phyloP scores from a whole-genome alignment of 2,113 vertebrate species.

The Sula dactylatra region DNA sequence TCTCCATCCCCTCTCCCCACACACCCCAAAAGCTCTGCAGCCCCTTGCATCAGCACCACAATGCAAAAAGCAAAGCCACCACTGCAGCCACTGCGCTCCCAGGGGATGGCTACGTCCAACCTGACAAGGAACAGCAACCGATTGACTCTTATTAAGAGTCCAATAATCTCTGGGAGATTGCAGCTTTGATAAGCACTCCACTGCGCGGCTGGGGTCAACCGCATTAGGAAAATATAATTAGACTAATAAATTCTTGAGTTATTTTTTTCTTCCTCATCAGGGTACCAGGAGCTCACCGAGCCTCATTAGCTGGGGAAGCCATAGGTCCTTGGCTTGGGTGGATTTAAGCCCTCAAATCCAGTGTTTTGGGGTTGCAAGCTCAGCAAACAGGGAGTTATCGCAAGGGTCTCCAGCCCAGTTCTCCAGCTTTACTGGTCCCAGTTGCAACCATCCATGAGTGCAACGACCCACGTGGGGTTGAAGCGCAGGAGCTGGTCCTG shows the following conservation, averaged over 20 bases:
- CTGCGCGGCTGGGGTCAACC: constrained; percentile 31
- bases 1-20: not conserved
- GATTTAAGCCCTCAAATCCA: not conserved
- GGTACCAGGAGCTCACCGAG: not conserved
- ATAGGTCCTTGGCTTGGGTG: not conserved
- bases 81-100: fast-evolving
- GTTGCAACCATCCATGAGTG: fast-evolving
- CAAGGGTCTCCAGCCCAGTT: not conserved
- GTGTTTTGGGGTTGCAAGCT: too few relatives aligned
- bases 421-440: not conserved
- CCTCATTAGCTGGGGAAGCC: not conserved
- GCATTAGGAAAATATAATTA: constrained; percentile 68
- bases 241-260: constrained; percentile 54
- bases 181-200: constrained; percentile 32
- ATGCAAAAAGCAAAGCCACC: not conserved
- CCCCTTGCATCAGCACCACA: not conserved
- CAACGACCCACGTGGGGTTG: not conserved
- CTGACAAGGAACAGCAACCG: not conserved
- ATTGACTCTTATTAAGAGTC: constrained; percentile 51
- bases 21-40: not conserved
- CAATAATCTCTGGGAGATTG: constrained; percentile 13
- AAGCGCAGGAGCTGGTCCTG: not conserved
- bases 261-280: not conserved
- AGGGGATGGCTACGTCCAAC: not conserved
- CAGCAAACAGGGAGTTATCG: not conserved